phyloP scores from a whole-genome alignment of 2,113 vertebrate species.

The Pachyramphus minor region DNA sequence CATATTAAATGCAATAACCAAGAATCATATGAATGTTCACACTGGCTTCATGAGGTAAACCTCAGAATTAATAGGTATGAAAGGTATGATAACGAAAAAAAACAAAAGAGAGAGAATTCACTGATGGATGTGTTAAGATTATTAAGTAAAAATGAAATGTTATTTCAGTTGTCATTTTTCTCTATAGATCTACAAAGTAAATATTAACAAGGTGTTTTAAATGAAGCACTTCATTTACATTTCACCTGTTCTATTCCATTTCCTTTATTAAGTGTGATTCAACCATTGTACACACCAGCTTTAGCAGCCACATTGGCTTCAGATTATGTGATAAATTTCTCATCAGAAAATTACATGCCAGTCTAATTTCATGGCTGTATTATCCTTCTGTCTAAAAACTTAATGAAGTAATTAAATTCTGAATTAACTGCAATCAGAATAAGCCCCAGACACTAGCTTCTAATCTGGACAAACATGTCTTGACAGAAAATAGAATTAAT shows the following conservation, averaged over 20 bases:
- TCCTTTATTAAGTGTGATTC: not conserved
- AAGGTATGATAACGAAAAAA: not conserved
- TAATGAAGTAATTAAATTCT: conserved; percentile 51
- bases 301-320: conserved; percentile 6
- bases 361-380: conserved; percentile 44
- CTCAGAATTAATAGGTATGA: not conserved
- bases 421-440: conserved; percentile 48
- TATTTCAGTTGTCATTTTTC: conserved; percentile 1
- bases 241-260: not conserved
- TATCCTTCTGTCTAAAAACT: conserved; percentile 50
- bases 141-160: not conserved
- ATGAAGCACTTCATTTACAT: conserved; percentile 23
- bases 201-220: conserved; percentile 42
- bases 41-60: not conserved
- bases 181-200: conserved; percentile 17
- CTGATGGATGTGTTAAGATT: not conserved
- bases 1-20: not conserved
- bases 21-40: not conserved
- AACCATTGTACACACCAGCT: not conserved
- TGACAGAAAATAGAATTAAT: conserved; percentile 11
- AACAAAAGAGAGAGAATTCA: not conserved
- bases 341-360: conserved; percentile 45
- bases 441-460: not conserved
- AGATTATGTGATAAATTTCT: conserved; percentile 49
- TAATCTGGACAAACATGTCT: not conserved